These are phyloP conservation scores for Papilio polyxenes DNA, from an alignment of 1,140 invertebrate genomes.

Conservation along the genomic window DNA sequence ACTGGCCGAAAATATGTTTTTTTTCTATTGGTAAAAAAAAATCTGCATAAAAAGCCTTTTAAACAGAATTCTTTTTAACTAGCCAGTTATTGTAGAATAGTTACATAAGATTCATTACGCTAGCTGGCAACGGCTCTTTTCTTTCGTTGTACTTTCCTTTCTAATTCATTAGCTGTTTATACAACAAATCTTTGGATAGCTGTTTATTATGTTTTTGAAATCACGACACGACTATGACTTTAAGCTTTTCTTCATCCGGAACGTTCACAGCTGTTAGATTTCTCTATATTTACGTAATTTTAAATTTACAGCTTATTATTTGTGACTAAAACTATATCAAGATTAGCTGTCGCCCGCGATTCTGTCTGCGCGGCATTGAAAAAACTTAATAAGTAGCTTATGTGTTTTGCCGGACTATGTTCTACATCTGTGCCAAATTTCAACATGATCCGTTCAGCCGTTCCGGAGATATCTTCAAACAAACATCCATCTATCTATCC, in stretches of 20 bases:
- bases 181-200: constrained; percentile 2
- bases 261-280: background rate
- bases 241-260: background rate
- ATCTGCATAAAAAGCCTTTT: background rate
- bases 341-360: no score
- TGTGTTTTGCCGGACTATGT: no score
- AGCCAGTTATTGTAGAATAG: background rate
- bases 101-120: constrained; percentile 28
- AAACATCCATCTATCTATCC: no score
- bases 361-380: no score
- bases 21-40: background rate
- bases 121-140: constrained; percentile 16
- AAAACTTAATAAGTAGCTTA: no score
- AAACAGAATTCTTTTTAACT: no score
- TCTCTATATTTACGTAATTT: no score
- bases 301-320: no score
- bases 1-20: background rate
- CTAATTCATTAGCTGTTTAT: constrained; percentile 24
- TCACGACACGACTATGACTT: background rate
- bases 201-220: background rate
- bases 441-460: no score
- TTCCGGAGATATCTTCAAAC: no score
- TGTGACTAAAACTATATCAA: no score
- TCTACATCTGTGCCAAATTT: no score
- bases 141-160: constrained; percentile 22